Conservation (phyloP, 2,888 invertebrate species). For the Cetonia aurata region DNA sequence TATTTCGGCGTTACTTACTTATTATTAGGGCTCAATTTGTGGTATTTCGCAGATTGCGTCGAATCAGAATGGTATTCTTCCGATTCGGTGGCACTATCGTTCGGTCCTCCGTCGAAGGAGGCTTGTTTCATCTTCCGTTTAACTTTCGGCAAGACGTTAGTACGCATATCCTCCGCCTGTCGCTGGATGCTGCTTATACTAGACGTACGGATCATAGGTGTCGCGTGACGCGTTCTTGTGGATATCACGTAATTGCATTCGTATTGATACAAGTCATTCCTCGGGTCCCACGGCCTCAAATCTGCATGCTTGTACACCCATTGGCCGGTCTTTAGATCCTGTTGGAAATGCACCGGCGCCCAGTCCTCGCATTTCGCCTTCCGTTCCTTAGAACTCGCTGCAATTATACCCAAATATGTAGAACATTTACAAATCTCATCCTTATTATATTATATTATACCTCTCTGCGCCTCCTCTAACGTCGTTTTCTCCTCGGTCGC, state of each 20-base stretch:
- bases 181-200: slow-evolving; percentile 79
- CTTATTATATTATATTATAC: slow-evolving; percentile 56
- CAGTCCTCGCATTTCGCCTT: slow-evolving; percentile 76
- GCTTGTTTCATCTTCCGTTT: slow-evolving; percentile 70
- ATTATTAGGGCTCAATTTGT: slow-evolving; percentile 59
- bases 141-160: slow-evolving; percentile 57
- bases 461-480: slow-evolving; percentile 89
- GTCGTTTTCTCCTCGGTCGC: slow-evolving; percentile 94
- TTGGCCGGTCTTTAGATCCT: slow-evolving; percentile 67
- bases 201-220: slow-evolving; percentile 79
- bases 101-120: slow-evolving; percentile 69
- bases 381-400: slow-evolving; percentile 75
- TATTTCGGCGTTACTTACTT: slow-evolving; percentile 48
- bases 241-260: slow-evolving; percentile 85
- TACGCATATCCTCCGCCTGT: slow-evolving; percentile 56
- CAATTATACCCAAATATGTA: slow-evolving; percentile 26
- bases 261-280: slow-evolving; percentile 88
- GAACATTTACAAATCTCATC: too few species aligned
- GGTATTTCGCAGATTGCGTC: slow-evolving; percentile 58
- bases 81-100: slow-evolving; percentile 64
- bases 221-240: slow-evolving; percentile 81
- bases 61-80: slow-evolving; percentile 65
- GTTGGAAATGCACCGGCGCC: slow-evolving; percentile 81
- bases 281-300: slow-evolving; percentile 88
- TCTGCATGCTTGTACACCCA: slow-evolving; percentile 86